Evolutionary conservation across 2,797 vertebrate genomes (phyloP).

Genomic region (Triplophysa yarkandensis): DNA sequence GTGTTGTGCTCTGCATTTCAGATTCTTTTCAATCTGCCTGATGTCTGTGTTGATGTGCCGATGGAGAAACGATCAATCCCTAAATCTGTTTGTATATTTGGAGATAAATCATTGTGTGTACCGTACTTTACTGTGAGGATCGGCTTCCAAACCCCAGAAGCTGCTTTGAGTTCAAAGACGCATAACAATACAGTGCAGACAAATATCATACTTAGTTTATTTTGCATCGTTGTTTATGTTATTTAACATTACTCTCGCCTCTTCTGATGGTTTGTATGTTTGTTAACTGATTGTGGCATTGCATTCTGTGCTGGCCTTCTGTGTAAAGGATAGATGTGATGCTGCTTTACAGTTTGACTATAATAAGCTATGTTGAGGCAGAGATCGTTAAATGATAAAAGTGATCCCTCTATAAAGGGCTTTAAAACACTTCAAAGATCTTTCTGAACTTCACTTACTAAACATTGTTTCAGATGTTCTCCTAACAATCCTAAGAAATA

Average conservation of each 20-base stretch:
- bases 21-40: constrained; percentile 37
- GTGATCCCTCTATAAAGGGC: neutral
- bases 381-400: neutral
- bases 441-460: neutral
- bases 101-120: neutral
- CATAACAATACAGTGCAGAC: too few relatives aligned
- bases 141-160: neutral
- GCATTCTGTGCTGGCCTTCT: neutral
- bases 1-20: constrained; percentile 28
- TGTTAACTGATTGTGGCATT: neutral
- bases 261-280: neutral
- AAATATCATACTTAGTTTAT: neutral
- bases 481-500: neutral
- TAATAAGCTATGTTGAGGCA: neutral
- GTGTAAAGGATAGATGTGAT: neutral
- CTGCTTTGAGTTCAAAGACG: too few relatives aligned
- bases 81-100: neutral
- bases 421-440: neutral
- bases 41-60: constrained; percentile 22
- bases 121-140: too few relatives aligned
- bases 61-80: neutral
- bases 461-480: neutral
- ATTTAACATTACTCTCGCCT: neutral
- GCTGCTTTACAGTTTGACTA: neutral
- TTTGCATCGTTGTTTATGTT: too few relatives aligned